A percentile compares a stretch with the other conserved stretches of the same genome.
These are phyloP conservation scores for Paraplagusia blochii DNA, from an alignment of 2,113 vertebrate genomes.

Conservation along the genomic window DNA sequence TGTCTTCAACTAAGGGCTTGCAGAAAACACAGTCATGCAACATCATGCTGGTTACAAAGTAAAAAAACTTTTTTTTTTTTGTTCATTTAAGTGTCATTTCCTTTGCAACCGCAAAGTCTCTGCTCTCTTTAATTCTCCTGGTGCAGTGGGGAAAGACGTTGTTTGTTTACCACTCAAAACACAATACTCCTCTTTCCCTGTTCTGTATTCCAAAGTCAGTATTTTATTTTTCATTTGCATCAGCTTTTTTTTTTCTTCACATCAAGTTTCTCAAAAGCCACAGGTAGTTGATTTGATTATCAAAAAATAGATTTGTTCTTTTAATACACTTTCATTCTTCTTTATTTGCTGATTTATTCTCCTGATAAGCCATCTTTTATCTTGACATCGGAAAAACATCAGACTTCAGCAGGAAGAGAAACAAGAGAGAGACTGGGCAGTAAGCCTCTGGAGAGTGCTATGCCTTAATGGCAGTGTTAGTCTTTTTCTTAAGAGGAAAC, in stretches of 20 bases:
- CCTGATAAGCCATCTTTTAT: constrained; percentile 37
- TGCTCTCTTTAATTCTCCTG: constrained; percentile 28
- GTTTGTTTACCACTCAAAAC: constrained; percentile 12
- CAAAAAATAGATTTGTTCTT: constrained; percentile 79
- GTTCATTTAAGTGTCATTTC: constrained; percentile 57
- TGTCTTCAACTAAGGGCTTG: constrained; percentile 79
- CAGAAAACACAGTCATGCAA: constrained; percentile 84
- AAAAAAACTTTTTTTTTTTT: constrained; percentile 72
- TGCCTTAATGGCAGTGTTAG: constrained; percentile 67
- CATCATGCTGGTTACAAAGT: constrained; percentile 84
- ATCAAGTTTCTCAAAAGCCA: constrained; percentile 48
- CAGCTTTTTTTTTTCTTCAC: constrained; percentile 27
- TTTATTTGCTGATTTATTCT: constrained; percentile 50
- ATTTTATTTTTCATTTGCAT: constrained; percentile 49
- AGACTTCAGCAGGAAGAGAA: constrained; percentile 56
- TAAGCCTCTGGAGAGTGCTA: constrained; percentile 47
- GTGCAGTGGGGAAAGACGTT: constrained; percentile 24
- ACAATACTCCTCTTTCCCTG: constrained; percentile 30
- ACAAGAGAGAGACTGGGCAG: constrained; percentile 64
- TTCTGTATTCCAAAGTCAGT: constrained; percentile 29
- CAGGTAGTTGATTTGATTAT: constrained; percentile 69
- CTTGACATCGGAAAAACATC: constrained; percentile 47
- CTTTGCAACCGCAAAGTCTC: constrained; percentile 41
- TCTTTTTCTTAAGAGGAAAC: constrained; percentile 35
- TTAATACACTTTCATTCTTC: constrained; percentile 68